Conservation (phyloP, 1,140 invertebrate species). For the Yoshiicerus persimilis region DNA sequence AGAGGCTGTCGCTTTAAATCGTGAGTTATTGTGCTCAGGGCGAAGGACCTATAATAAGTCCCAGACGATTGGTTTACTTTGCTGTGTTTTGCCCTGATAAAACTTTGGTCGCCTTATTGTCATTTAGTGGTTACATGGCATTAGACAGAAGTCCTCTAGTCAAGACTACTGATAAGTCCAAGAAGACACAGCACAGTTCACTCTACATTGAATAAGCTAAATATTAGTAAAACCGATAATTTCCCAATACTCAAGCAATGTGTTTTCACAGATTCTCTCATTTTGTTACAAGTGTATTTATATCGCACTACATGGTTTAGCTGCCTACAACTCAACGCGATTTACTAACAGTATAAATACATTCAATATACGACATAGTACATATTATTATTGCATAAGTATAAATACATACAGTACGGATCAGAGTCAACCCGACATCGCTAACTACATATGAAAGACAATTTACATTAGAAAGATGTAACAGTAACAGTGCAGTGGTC, state of each 20-base stretch:
- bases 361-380: no score
- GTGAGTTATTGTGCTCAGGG: neutral
- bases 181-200: neutral
- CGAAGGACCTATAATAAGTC: neutral
- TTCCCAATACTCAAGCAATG: neutral
- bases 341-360: no score
- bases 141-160: neutral
- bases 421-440: no score
- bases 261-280: neutral
- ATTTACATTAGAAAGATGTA: no score
- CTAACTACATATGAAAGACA: no score
- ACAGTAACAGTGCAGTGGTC: neutral
- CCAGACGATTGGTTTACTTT: neutral
- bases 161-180: neutral
- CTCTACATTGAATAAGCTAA: neutral
- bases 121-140: neutral
- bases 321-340: no score
- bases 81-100: neutral
- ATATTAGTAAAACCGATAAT: neutral
- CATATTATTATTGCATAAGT: no score
- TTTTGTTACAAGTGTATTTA: neutral
- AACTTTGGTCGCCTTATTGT: neutral
- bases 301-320: no score
- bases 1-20: constrained; percentile 14
- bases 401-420: no score